Evolutionary conservation across 2,797 vertebrate species (phyloP).

Genomic region (Pithecia hirsuta): DNA sequence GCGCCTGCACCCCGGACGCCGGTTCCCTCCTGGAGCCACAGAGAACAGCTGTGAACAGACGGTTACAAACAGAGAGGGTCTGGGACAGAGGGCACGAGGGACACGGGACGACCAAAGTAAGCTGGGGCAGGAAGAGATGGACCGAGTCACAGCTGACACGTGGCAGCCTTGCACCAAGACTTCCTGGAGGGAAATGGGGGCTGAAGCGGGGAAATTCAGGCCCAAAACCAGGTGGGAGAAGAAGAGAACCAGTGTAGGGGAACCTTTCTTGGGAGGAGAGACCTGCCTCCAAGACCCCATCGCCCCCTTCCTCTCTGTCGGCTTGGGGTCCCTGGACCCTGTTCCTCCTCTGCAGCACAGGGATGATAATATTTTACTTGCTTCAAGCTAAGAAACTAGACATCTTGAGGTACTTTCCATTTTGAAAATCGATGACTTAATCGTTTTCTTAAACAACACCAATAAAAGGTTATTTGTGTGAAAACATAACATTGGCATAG

Average conservation of each 20-base stretch:
- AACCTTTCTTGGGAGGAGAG: neutral
- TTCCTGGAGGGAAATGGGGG: neutral
- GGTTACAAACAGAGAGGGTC: neutral
- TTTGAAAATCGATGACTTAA: constrained; percentile 57
- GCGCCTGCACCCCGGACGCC: neutral
- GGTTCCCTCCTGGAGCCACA: neutral
- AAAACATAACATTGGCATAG: constrained; percentile 46
- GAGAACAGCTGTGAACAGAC: neutral
- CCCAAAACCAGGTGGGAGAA: neutral
- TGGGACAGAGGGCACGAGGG: neutral
- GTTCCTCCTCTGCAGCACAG: neutral
- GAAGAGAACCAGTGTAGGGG: neutral
- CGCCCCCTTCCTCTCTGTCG: neutral
- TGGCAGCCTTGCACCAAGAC: neutral
- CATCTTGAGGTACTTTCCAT: constrained; percentile 23
- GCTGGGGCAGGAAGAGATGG: neutral
- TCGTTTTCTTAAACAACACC: neutral
- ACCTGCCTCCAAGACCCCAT: neutral
- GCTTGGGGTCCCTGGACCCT: fast-evolving
- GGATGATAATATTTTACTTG: neutral
- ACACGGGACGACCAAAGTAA: neutral
- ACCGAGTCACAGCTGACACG: neutral
- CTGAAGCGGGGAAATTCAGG: neutral
- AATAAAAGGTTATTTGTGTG: constrained; percentile 61
- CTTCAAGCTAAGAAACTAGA: neutral